Evolutionary conservation across 2,113 vertebrate species (phyloP).

Genomic region (Macroglossus sobrinus): DNA sequence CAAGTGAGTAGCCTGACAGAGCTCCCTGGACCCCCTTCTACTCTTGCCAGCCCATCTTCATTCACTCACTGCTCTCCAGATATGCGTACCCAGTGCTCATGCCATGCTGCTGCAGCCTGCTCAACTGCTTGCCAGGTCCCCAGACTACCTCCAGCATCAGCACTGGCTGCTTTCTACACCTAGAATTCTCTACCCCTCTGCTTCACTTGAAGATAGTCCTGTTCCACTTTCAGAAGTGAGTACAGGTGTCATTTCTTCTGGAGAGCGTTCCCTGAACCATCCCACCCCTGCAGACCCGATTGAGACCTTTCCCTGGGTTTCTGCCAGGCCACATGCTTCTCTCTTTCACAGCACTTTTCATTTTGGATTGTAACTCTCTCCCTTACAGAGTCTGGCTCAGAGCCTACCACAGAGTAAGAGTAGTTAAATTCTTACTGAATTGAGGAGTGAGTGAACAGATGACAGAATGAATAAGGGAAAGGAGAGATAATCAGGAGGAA

Average conservation of each 20-base stretch:
- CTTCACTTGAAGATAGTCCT: not conserved
- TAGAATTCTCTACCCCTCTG: not conserved
- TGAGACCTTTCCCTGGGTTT: not conserved
- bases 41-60: accelerated
- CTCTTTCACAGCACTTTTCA: not conserved
- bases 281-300: not conserved
- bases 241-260: not conserved
- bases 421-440: not conserved
- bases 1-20: slow-evolving; percentile 88
- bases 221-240: not conserved
- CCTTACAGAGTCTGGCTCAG: not conserved
- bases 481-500: not conserved
- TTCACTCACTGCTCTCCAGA: not conserved
- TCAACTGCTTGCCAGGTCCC: not conserved
- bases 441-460: not conserved
- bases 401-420: not conserved
- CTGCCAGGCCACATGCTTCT: not conserved
- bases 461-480: not conserved
- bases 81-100: too few relatives aligned
- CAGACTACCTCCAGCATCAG: not conserved
- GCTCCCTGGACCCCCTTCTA: not conserved
- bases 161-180: not conserved
- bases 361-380: not conserved
- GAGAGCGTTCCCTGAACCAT: not conserved
- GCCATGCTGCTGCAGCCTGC: too few relatives aligned